Percentiles rank a stretch among this genome's conserved stretches.
Conservation (phyloP, 2,113 vertebrate genomes). For the Archilochus colubris region DNA sequence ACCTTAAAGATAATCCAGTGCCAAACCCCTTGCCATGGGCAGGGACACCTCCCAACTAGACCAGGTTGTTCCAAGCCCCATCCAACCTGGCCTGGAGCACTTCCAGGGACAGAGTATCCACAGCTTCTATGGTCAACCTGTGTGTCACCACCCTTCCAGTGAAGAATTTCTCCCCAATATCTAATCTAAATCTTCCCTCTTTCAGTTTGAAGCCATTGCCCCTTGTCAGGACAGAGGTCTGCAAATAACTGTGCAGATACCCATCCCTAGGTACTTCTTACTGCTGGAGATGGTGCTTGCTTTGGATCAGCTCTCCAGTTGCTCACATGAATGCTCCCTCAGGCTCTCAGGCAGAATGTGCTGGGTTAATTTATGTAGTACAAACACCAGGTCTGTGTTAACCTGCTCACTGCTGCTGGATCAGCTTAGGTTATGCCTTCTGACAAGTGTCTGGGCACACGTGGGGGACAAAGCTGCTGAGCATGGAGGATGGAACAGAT, state of each 20-base stretch:
- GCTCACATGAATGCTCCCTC: accelerated
- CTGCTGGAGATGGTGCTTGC: not conserved
- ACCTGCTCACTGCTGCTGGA: not conserved
- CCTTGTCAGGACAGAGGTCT: not conserved
- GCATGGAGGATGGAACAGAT: not conserved
- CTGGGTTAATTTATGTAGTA: not conserved
- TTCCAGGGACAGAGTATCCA: too few relatives aligned
- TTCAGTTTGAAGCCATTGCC: too few relatives aligned
- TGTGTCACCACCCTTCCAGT: too few relatives aligned
- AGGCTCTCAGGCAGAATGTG: not conserved
- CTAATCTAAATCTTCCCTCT: too few relatives aligned
- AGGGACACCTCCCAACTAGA: too few relatives aligned
- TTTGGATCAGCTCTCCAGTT: not conserved
- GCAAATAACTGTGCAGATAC: not conserved
- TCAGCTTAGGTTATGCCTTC: not conserved
- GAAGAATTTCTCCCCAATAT: too few relatives aligned
- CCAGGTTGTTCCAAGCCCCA: too few relatives aligned
- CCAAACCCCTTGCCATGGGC: too few relatives aligned
- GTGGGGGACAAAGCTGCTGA: not conserved
- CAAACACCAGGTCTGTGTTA: not conserved
- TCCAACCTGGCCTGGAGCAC: too few relatives aligned
- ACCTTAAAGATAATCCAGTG: too few relatives aligned
- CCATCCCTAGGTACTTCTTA: not conserved
- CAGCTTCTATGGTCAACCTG: too few relatives aligned
- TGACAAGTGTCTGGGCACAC: not conserved